phyloP scores from a whole-genome alignment of 2,797 vertebrate genomes.

The Epinephelus malabaricus region DNA sequence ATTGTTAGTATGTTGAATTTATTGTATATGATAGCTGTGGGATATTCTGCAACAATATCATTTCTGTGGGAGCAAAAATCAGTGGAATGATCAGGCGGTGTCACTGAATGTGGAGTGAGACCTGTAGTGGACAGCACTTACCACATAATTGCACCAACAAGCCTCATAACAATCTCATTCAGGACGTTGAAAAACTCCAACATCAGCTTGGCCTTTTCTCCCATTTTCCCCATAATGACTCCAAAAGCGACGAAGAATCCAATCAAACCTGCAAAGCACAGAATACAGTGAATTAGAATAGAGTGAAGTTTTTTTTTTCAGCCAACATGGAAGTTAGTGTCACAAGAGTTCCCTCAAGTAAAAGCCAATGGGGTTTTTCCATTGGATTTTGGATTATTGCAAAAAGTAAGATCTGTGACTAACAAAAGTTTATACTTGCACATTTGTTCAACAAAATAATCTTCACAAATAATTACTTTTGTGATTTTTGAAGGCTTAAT shows the following conservation, averaged over 20 bases:
- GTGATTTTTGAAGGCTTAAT: too few relatives aligned
- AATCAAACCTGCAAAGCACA: slow-evolving; percentile 90
- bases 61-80: neutral
- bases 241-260: slow-evolving; percentile 99
- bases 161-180: slow-evolving; percentile 97
- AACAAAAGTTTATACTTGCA: too few relatives aligned
- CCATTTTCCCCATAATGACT: slow-evolving; percentile 99
- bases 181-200: slow-evolving; percentile 99
- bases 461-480: too few relatives aligned
- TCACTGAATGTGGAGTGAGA: neutral
- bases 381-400: too few relatives aligned
- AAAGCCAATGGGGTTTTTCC: too few relatives aligned
- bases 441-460: too few relatives aligned
- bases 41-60: neutral
- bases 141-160: slow-evolving; percentile 98
- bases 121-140: slow-evolving; percentile 80
- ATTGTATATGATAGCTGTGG: neutral
- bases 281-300: slow-evolving; percentile 11
- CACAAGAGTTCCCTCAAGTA: too few relatives aligned
- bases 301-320: too few relatives aligned
- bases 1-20: neutral
- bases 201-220: slow-evolving; percentile 97
- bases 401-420: too few relatives aligned
- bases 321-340: too few relatives aligned
- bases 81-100: neutral